Evolutionary conservation across 2,113 vertebrate species (phyloP).

Genomic region (Ceuthmochares aereus): DNA sequence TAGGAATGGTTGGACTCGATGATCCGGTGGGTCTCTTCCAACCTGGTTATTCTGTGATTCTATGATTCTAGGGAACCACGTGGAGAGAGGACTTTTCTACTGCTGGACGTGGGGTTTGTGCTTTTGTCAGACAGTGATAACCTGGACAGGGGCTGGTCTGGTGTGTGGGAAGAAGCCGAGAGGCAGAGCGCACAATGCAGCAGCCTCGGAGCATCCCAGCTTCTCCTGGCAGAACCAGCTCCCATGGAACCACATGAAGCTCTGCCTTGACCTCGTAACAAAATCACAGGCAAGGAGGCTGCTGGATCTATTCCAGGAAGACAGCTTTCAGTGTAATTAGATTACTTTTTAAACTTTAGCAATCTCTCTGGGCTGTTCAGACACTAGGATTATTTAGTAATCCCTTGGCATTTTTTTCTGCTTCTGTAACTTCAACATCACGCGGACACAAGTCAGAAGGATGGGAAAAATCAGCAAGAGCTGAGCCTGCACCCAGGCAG

Average conservation of each 20-base stretch:
- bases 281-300: too few relatives aligned
- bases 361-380: neutral
- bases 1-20: too few relatives aligned
- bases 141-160: neutral
- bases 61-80: neutral
- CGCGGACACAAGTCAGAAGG: neutral
- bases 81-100: neutral
- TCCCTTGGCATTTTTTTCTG: neutral
- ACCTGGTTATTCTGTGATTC: too few relatives aligned
- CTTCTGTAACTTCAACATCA: neutral
- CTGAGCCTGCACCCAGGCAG: neutral
- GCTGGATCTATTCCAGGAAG: neutral
- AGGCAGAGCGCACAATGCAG: neutral
- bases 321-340: neutral
- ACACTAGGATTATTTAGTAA: neutral
- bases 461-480: neutral
- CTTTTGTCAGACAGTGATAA: neutral
- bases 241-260: rapidly evolving
- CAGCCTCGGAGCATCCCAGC: too few relatives aligned
- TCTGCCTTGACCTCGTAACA: neutral
- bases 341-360: neutral
- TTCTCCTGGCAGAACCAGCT: too few relatives aligned
- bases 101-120: rapidly evolving
- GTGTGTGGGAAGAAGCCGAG: too few relatives aligned
- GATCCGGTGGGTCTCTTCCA: too few relatives aligned